phyloP scores from a whole-genome alignment of 1,140 invertebrate species.

The Drosophila eugracilis region DNA sequence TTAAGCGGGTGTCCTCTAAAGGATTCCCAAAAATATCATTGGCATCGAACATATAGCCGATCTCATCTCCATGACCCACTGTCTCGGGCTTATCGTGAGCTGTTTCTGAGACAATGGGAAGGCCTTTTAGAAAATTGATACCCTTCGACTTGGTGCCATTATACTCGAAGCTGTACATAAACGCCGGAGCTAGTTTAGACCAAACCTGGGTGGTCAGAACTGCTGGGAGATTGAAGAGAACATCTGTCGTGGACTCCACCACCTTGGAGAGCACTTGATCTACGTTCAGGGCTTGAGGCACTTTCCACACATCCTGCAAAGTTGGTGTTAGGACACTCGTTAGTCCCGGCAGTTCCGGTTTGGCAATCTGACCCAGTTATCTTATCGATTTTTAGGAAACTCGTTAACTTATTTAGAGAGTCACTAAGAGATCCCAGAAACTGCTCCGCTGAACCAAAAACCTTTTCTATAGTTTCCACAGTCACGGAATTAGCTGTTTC shows the following conservation, averaged over 20 bases:
- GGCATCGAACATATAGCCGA: conserved; percentile 89
- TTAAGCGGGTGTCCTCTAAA: conserved; percentile 79
- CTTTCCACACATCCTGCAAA: conserved; percentile 72
- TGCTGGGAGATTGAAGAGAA: conserved; percentile 90
- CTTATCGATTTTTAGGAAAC: conserved; percentile 66
- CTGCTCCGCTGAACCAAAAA: conserved; percentile 70
- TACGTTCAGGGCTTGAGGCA: conserved; percentile 66
- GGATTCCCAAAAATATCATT: conserved; percentile 87
- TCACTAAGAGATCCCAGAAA: conserved; percentile 68
- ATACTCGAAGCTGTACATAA: conserved; percentile 91
- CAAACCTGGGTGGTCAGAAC: conserved; percentile 89
- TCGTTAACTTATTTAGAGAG: conserved; percentile 60
- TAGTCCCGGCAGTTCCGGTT: conserved; percentile 70
- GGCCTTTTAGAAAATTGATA: conserved; percentile 87
- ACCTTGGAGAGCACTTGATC: conserved; percentile 81
- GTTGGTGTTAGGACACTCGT: conserved; percentile 59
- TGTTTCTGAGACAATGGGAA: conserved; percentile 86
- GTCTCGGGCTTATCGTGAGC: conserved; percentile 75
- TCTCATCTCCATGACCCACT: conserved; percentile 88
- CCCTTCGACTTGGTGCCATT: conserved; percentile 87
- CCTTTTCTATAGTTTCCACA: conserved; percentile 61
- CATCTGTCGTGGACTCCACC: conserved; percentile 86
- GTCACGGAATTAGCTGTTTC: conserved; percentile 87
- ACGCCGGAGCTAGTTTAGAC: conserved; percentile 87
- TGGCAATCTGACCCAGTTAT: conserved; percentile 74